Conservation (phyloP, 2,113 vertebrate species). For the Dicentrarchus labrax region DNA sequence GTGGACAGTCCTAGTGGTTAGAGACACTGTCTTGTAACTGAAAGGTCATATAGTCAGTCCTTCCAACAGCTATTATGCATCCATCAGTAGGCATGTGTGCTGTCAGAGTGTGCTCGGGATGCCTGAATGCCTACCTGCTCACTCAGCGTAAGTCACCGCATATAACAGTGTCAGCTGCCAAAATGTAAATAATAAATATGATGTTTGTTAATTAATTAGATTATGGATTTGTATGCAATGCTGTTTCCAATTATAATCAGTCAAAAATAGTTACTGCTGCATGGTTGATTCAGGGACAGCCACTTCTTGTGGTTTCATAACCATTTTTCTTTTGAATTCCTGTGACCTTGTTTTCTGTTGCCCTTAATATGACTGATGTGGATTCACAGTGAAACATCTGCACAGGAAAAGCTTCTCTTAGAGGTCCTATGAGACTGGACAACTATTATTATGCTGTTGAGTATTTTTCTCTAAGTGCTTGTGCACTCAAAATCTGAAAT, state of each 20-base stretch:
- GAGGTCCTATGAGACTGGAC: conserved; percentile 19
- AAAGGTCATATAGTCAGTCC: conserved; percentile 59
- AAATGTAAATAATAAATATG: conserved; percentile 41
- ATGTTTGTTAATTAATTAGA: conserved; percentile 47
- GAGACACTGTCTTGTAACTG: conserved; percentile 31
- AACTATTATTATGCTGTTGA: conserved; percentile 27
- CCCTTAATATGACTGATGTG: conserved; percentile 32
- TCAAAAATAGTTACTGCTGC: conserved; percentile 14
- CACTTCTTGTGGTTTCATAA: conserved; percentile 22
- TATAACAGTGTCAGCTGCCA: conserved; percentile 14
- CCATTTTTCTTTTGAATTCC: conserved; percentile 1
- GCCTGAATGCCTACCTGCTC: conserved; percentile 48
- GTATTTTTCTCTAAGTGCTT: conserved; percentile 33
- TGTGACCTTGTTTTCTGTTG: conserved; percentile 41
- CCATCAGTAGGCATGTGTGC: conserved; percentile 61
- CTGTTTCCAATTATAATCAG: conserved; percentile 19
- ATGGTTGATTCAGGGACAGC: conserved; percentile 15
- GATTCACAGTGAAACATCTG: conserved; percentile 22
- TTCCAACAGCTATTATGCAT: conserved; percentile 54
- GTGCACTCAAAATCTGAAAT: conserved; percentile 40
- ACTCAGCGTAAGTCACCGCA: conserved; percentile 31
- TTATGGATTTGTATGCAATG: conserved; percentile 10
- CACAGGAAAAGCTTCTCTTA: conserved; percentile 23
- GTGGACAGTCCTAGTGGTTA: conserved; percentile 33
- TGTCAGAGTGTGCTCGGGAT: conserved; percentile 28